Evolutionary conservation across 2,888 invertebrate species (phyloP), one percentile per base, ranked within the genome.

Genomic region (Ochropleura leucogaster): DNA sequence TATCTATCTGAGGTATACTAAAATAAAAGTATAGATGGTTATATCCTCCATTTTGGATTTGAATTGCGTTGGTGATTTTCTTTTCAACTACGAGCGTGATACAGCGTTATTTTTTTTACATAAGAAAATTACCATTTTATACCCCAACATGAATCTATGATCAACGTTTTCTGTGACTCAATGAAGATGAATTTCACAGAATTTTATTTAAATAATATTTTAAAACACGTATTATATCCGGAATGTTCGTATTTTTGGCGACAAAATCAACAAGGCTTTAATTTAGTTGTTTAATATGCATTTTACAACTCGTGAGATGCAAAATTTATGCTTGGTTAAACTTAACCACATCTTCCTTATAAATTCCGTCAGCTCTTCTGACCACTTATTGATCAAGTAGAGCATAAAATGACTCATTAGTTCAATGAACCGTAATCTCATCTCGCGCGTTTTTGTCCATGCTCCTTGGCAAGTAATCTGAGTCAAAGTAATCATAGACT

Each of bases 391-490:
- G 89, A 88, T 85, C 90, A 94, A 94, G 89, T 93, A 90, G 94
- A 94, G 93, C 93, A 85, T 92, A 85, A 89, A 90, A 88, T 94
- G 95, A 95, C 83, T 95, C 94, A 94, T 86, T 74, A 88, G 95
- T 93, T 93, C 95, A 93, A 89, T 91, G 94, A 94, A 90, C 93
- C 87, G 84, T 89, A 92, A 91, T 92, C 90, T 74, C 68, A 69
- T 69, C 71, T 89, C 82, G 78, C 83, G 83, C 77, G 83, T 79
- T 85, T 84, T 85, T 86, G 74, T 82, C 78, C 72, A 74, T 57
- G 71, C 70, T 72, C 30, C 67, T 73, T 82, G 68, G 18, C 62
- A 59, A 65, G 30, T 42, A 73, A 83, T 79, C 49, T 3, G 55
- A 80, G 70, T 69, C 67, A 55, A 71, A 82, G 67, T 68, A 72